Evolutionary conservation across 1,140 invertebrate species (phyloP).

Genomic region (Musca domestica): DNA sequence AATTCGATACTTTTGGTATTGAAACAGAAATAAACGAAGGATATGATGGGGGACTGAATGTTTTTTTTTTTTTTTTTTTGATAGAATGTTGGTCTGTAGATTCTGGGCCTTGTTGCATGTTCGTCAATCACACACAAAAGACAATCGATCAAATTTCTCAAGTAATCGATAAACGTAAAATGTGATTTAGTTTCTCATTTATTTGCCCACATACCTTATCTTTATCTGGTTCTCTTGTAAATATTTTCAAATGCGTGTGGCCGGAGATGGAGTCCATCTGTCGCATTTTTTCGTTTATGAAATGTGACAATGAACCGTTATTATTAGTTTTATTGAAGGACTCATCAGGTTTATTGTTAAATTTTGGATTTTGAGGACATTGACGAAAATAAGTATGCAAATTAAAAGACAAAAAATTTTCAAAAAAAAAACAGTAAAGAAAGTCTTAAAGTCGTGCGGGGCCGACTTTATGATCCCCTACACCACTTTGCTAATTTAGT

Average conservation of each 20-base stretch:
- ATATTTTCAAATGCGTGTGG: neutral
- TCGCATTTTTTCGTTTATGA: too few species aligned
- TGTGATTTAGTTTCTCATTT: neutral
- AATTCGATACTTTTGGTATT: neutral
- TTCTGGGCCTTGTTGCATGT: neutral
- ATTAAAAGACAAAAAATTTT: too few species aligned
- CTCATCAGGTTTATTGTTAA: too few species aligned
- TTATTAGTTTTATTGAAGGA: too few species aligned
- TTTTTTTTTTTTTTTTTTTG: neutral
- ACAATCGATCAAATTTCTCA: slow-evolving; percentile 15
- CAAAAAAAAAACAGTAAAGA: too few species aligned
- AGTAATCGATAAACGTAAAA: slow-evolving; percentile 3
- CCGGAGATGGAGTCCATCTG: neutral
- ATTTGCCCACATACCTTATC: neutral
- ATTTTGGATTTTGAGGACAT: too few species aligned
- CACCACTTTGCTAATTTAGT: too few species aligned
- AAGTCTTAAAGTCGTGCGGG: too few species aligned
- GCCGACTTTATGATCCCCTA: too few species aligned
- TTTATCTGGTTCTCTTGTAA: neutral
- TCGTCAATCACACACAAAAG: neutral
- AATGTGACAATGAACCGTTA: too few species aligned
- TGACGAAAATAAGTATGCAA: too few species aligned
- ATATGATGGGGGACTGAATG: neutral
- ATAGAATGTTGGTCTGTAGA: neutral
- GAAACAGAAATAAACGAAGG: neutral